Conservation (phyloP, 1,140 invertebrate species). For the Formica exsecta region DNA sequence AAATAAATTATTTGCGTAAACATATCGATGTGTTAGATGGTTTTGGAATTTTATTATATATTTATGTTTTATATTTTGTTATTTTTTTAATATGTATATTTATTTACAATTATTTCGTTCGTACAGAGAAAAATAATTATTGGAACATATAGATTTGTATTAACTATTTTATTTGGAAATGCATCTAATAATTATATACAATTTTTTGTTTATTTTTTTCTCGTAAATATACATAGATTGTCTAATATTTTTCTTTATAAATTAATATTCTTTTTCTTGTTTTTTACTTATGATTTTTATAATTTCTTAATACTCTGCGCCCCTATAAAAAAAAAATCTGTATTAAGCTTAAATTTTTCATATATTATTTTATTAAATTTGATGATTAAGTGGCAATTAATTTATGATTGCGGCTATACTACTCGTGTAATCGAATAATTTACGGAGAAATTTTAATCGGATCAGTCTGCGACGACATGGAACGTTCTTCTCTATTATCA, state of each 20-base stretch:
- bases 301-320: background rate
- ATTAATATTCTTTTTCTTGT: background rate
- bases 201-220: background rate
- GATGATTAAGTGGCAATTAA: conserved; percentile 55
- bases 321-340: background rate
- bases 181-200: background rate
- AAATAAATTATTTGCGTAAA: conserved; percentile 35
- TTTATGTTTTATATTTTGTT: background rate
- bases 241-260: background rate
- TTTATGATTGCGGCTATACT: background rate
- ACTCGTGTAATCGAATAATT: background rate
- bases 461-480: background rate
- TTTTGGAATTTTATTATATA: background rate
- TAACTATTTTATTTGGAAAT: background rate
- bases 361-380: background rate
- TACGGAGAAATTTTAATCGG: background rate
- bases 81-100: background rate
- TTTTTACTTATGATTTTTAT: background rate
- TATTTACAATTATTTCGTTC: background rate
- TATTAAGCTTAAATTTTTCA: background rate
- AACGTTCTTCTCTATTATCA: background rate
- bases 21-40: background rate
- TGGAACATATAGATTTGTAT: background rate
- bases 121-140: background rate
- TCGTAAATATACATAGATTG: background rate